A percentile compares a stretch with the other conserved stretches of the same genome.
These are phyloP conservation scores for Archips xylosteana DNA, from an alignment of 2,888 invertebrate species.

Conservation along the genomic window DNA sequence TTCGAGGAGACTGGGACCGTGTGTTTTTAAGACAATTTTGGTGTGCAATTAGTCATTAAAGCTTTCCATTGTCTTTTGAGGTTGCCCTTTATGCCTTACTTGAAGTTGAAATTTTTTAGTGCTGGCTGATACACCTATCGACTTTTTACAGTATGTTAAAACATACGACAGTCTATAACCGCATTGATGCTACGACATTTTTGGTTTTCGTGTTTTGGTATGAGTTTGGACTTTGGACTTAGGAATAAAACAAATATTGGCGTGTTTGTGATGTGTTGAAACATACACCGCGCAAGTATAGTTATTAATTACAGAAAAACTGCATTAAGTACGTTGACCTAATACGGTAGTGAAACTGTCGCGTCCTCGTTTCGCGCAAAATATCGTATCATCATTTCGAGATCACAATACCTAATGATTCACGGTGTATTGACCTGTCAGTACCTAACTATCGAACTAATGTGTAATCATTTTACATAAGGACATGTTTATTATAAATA, in stretches of 20 bases:
- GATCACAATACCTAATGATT: not conserved
- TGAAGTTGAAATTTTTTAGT: too few relatives aligned
- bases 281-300: too few relatives aligned
- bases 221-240: too few relatives aligned
- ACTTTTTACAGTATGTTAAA: too few relatives aligned
- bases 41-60: not conserved
- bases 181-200: too few relatives aligned
- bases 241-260: too few relatives aligned
- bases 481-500: constrained; percentile 5
- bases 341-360: not conserved
- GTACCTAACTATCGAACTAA: not conserved
- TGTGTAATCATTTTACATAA: constrained; percentile 3
- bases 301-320: not conserved
- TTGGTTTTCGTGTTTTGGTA: too few relatives aligned
- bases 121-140: too few relatives aligned
- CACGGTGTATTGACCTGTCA: not conserved
- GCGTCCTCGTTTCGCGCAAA: not conserved
- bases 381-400: not conserved
- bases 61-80: not conserved
- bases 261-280: too few relatives aligned
- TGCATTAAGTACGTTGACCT: not conserved
- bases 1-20: too few relatives aligned
- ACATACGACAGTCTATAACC: too few relatives aligned
- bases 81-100: too few relatives aligned
- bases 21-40: not conserved